These are phyloP conservation scores for Diloba caeruleocephala DNA, from an alignment of 2,888 invertebrate genomes.

Conservation along the genomic window DNA sequence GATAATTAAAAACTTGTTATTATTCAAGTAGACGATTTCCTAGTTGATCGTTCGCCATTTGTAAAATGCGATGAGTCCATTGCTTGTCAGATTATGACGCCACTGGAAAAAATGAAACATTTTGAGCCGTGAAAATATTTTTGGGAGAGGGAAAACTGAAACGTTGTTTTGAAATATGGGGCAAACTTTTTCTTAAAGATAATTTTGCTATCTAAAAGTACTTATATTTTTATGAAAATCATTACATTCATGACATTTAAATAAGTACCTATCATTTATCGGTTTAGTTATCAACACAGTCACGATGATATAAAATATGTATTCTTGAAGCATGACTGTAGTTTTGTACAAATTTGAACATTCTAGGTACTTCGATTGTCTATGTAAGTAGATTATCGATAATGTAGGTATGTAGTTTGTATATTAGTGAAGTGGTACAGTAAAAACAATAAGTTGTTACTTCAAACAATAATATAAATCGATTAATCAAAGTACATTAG, in stretches of 20 bases:
- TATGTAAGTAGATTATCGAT: background rate
- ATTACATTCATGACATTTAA: background rate
- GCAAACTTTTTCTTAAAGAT: background rate
- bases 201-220: background rate
- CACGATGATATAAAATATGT: too few relatives aligned
- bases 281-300: too few relatives aligned
- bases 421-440: too few relatives aligned
- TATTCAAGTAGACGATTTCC: constrained; percentile 42
- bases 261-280: too few relatives aligned
- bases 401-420: too few relatives aligned
- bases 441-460: background rate
- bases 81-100: constrained; percentile 43
- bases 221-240: background rate
- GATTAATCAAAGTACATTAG: constrained; percentile 4
- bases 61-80: constrained; percentile 46
- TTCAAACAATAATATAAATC: too few relatives aligned
- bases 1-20: constrained; percentile 44
- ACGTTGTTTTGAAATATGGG: constrained; percentile 19
- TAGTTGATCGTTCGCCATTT: constrained; percentile 43
- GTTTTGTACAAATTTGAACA: background rate
- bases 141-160: constrained; percentile 7
- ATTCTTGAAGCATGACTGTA: constrained; percentile 1
- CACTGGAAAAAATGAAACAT: constrained; percentile 36
- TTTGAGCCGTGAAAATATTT: constrained; percentile 23
- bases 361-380: too few relatives aligned